phyloP scores from a whole-genome alignment of 2,113 vertebrate genomes.

The Gracilinanus agilis region DNA sequence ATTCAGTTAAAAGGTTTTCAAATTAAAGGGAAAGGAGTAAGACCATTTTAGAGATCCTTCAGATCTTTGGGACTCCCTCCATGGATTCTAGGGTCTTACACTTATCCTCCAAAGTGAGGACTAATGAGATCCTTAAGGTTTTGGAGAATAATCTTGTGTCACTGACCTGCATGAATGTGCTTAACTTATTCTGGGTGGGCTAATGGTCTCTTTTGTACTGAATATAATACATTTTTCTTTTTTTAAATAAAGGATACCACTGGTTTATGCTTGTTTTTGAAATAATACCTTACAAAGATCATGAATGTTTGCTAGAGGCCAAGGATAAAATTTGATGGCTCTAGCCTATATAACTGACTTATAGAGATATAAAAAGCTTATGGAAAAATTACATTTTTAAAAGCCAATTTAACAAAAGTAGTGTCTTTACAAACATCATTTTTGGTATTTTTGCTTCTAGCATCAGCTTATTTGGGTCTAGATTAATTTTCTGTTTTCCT shows the following conservation, averaged over 20 bases:
- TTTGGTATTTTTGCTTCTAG: background rate
- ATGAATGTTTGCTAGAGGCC: background rate
- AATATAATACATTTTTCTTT: background rate
- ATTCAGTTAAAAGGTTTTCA: slow-evolving; percentile 36
- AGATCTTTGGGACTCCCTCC: background rate
- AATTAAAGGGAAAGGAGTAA: slow-evolving; percentile 6
- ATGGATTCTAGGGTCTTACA: background rate
- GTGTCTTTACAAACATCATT: background rate
- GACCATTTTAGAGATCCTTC: background rate
- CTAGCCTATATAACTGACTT: background rate
- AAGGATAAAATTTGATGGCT: background rate
- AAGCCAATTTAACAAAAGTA: background rate
- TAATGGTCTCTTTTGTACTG: background rate
- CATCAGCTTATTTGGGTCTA: background rate
- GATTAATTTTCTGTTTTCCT: background rate
- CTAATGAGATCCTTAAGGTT: slow-evolving; percentile 1
- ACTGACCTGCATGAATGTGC: background rate
- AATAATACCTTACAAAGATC: background rate
- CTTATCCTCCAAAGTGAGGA: slow-evolving; percentile 15
- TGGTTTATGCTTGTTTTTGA: background rate
- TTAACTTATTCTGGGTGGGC: background rate
- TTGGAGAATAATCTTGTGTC: slow-evolving; percentile 24
- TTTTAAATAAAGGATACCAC: background rate
- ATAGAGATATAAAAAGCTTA: background rate
- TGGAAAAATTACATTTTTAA: slow-evolving; percentile 7